A percentile compares a stretch with the other conserved stretches of the same genome.
phyloP scores from a whole-genome alignment of 2,888 invertebrate genomes.

The Chironomus tentans region DNA sequence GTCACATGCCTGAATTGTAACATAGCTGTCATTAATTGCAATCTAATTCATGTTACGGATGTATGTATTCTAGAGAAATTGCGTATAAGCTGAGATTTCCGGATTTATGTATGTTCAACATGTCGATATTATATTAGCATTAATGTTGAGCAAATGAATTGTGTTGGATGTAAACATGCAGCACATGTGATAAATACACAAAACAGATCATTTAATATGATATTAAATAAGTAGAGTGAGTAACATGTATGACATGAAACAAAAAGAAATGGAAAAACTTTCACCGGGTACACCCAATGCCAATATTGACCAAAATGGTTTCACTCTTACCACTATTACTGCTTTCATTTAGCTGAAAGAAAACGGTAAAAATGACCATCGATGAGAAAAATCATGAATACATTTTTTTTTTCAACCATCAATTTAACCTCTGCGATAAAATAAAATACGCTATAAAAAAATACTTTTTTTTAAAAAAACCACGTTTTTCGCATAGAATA shows the following conservation, averaged over 20 bases:
- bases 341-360: neutral
- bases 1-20: neutral
- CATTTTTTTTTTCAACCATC: neutral
- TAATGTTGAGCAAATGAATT: too few relatives aligned
- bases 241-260: neutral
- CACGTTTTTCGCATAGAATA: too few relatives aligned
- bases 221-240: constrained; percentile 1
- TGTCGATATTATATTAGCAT: too few relatives aligned
- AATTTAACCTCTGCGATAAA: too few relatives aligned
- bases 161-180: too few relatives aligned
- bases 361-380: neutral
- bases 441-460: too few relatives aligned
- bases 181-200: too few relatives aligned
- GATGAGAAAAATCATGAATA: neutral
- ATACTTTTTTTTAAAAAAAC: too few relatives aligned
- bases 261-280: neutral
- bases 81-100: too few relatives aligned
- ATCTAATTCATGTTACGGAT: neutral
- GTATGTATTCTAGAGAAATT: neutral
- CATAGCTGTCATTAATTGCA: neutral
- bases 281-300: neutral
- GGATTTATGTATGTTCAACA: too few relatives aligned
- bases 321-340: neutral
- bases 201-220: neutral
- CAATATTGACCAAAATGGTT: constrained; percentile 4